phyloP scores from a whole-genome alignment of 1,140 invertebrate species.

The Drosophila watanabei region DNA sequence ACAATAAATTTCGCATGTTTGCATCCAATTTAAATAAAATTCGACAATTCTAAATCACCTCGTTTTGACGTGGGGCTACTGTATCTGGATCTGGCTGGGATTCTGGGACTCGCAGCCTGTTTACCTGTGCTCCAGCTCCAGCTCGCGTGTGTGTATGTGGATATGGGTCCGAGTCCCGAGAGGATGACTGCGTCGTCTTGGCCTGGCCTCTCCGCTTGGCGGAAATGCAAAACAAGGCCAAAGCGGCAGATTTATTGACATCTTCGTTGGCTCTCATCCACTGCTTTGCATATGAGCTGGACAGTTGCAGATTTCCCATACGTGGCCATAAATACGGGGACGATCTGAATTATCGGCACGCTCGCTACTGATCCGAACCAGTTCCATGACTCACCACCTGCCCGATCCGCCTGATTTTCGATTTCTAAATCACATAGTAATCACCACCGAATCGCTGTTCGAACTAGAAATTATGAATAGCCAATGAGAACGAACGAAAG shows the following conservation, averaged over 20 bases:
- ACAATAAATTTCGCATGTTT: slow-evolving; percentile 86
- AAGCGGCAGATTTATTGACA: slow-evolving; percentile 82
- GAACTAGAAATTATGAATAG: slow-evolving; percentile 81
- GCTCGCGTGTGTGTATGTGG: slow-evolving; percentile 68
- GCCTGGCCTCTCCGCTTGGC: slow-evolving; percentile 58
- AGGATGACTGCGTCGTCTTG: slow-evolving; percentile 54
- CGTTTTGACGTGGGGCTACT: slow-evolving; percentile 85
- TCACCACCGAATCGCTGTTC: slow-evolving; percentile 37
- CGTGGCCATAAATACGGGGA: slow-evolving; percentile 53
- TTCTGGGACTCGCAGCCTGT: slow-evolving; percentile 7
- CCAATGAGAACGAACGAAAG: slow-evolving; percentile 35
- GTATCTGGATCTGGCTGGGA: slow-evolving; percentile 45
- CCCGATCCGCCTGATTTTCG: slow-evolving; percentile 39
- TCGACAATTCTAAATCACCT: slow-evolving; percentile 86
- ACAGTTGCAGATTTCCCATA: slow-evolving; percentile 53
- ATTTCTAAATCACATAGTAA: slow-evolving; percentile 66
- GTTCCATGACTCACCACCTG: slow-evolving; percentile 57
- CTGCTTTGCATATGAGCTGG: slow-evolving; percentile 80
- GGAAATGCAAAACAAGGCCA: slow-evolving; percentile 84
- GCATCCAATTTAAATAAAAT: slow-evolving; percentile 86
- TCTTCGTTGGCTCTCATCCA: slow-evolving; percentile 67
- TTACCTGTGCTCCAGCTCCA: slow-evolving; percentile 33
- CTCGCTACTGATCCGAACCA: slow-evolving; percentile 34
- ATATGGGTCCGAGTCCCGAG: slow-evolving; percentile 9
- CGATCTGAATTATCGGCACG: slow-evolving; percentile 76